phyloP scores from a whole-genome alignment of 2,797 vertebrate species.

The Leptodactylus fallax region DNA sequence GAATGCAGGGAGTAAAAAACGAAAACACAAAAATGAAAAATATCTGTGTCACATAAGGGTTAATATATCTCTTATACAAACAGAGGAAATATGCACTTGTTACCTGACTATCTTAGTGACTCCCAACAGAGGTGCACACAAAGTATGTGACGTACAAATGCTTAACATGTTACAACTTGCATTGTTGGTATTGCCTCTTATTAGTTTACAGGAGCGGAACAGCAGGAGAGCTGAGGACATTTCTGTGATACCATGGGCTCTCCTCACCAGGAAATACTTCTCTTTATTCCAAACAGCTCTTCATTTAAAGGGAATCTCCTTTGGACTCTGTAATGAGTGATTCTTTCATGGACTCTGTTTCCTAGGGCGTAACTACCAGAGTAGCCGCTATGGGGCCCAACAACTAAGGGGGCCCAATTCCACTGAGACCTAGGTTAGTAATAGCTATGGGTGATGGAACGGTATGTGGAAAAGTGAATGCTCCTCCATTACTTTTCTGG shows the following conservation, averaged over 20 bases:
- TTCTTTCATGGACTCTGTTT: background rate
- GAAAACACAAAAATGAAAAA: too few species aligned
- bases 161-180: constrained; percentile 34
- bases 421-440: too few species aligned
- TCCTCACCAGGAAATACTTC: background rate
- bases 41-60: too few species aligned
- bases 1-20: too few species aligned
- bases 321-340: background rate
- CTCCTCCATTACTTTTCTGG: too few species aligned
- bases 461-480: too few species aligned
- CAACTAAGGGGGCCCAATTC: too few species aligned
- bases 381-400: too few species aligned
- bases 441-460: too few species aligned
- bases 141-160: background rate
- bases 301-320: background rate
- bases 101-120: background rate
- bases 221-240: background rate
- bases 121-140: background rate
- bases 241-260: background rate
- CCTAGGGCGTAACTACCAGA: background rate
- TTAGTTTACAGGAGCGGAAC: constrained; percentile 16
- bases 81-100: background rate
- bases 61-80: too few species aligned
- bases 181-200: constrained; percentile 6
- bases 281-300: background rate